Evolutionary conservation across 2,888 invertebrate genomes (phyloP).

Genomic region (Polyommatus iphigenia): DNA sequence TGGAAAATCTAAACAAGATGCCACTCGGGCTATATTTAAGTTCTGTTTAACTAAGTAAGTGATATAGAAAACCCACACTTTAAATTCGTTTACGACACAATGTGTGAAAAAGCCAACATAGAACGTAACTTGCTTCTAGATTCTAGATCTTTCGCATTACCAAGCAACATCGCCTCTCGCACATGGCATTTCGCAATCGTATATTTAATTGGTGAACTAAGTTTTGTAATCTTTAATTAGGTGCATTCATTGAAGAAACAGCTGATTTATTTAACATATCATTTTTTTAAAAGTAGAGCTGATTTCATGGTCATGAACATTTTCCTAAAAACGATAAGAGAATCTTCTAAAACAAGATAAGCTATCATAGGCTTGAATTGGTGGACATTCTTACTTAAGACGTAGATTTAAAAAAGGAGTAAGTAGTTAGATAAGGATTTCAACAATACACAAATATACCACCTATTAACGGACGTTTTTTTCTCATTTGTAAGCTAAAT

Average conservation of each 20-base stretch:
- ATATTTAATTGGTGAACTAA: background rate
- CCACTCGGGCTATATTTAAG: background rate
- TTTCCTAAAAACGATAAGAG: too few relatives aligned
- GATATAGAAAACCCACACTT: background rate
- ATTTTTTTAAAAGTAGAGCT: background rate
- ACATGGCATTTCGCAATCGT: background rate
- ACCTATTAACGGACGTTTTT: too few relatives aligned
- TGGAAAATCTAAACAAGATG: background rate
- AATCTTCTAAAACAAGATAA: too few relatives aligned
- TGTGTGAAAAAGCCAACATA: background rate
- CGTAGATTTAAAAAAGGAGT: too few relatives aligned
- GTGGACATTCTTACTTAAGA: too few relatives aligned
- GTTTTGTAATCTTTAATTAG: background rate
- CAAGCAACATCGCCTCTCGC: background rate
- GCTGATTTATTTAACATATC: background rate
- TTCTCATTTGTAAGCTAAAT: too few relatives aligned
- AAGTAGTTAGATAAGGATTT: too few relatives aligned
- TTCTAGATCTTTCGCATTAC: background rate
- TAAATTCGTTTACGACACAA: background rate
- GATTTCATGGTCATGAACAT: too few relatives aligned
- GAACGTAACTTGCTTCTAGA: slow-evolving; percentile 6
- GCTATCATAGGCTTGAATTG: too few relatives aligned
- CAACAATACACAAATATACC: too few relatives aligned
- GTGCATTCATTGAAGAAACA: background rate
- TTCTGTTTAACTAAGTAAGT: background rate